A percentile compares a stretch with the other conserved stretches of the same genome.
Conservation (phyloP, 1,140 invertebrate genomes). For the Acromyrmex charruanus region DNA sequence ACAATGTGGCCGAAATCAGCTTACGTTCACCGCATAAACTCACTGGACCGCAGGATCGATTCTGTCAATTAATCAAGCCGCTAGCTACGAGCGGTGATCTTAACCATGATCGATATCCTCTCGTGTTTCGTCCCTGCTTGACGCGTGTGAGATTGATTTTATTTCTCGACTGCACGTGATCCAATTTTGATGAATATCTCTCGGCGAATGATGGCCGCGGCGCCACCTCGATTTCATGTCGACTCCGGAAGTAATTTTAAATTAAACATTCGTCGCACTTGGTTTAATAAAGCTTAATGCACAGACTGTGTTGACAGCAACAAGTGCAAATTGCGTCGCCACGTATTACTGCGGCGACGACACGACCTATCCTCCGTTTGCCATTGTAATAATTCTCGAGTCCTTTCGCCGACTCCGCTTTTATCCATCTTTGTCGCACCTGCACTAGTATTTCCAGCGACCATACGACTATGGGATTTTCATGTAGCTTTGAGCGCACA, state of each 20-base stretch:
- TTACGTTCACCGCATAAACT: slow-evolving; percentile 42
- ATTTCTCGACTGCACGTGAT: slow-evolving; percentile 30
- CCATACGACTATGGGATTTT: slow-evolving; percentile 69
- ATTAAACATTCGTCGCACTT: slow-evolving; percentile 71
- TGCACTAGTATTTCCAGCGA: not conserved
- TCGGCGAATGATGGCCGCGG: not conserved
- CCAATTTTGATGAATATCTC: slow-evolving; percentile 20
- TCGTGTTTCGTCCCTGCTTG: slow-evolving; percentile 16
- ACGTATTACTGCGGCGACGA: slow-evolving; percentile 28
- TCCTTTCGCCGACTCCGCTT: slow-evolving; percentile 22
- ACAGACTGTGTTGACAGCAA: slow-evolving; percentile 67
- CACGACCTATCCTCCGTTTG: not conserved
- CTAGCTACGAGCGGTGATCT: slow-evolving; percentile 40
- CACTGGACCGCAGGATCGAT: slow-evolving; percentile 28
- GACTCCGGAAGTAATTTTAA: slow-evolving; percentile 70
- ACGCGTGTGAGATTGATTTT: slow-evolving; percentile 33
- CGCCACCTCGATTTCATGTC: not conserved
- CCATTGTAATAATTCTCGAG: slow-evolving; percentile 63
- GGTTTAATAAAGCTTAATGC: slow-evolving; percentile 76
- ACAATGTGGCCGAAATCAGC: slow-evolving; percentile 38
- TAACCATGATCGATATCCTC: slow-evolving; percentile 33
- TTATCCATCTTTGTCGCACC: slow-evolving; percentile 30
- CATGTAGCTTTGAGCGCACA: slow-evolving; percentile 55
- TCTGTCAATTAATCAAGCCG: slow-evolving; percentile 41
- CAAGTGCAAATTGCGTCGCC: slow-evolving; percentile 74